These are phyloP conservation scores for Ophion obscuratus DNA, from an alignment of 2,888 invertebrate species.

Conservation along the genomic window DNA sequence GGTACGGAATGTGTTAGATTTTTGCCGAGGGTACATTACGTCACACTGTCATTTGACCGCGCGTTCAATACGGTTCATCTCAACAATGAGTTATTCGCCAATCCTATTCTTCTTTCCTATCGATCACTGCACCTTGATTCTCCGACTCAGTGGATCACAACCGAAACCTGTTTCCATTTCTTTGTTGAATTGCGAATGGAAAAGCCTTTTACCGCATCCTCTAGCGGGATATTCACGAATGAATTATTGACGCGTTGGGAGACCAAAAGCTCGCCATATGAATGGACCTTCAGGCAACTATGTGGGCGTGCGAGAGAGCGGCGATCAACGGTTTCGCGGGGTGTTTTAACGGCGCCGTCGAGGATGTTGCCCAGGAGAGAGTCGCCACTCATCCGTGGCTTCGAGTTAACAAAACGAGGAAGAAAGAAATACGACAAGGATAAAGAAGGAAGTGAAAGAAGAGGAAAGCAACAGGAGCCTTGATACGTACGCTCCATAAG, in stretches of 20 bases:
- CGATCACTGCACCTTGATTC: too few species aligned
- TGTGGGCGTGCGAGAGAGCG: constrained; percentile 38
- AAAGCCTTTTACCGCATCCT: neutral
- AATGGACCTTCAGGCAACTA: constrained; percentile 21
- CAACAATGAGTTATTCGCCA: neutral
- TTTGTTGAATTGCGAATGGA: neutral
- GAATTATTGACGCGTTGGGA: neutral
- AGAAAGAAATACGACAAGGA: neutral
- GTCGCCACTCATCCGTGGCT: constrained; percentile 32
- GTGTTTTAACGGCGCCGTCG: constrained; percentile 26
- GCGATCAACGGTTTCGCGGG: constrained; percentile 16
- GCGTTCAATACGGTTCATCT: too few species aligned
- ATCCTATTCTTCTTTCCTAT: too few species aligned
- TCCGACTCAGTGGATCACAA: neutral
- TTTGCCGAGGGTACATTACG: too few species aligned
- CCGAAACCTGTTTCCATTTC: neutral
- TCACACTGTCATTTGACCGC: too few species aligned
- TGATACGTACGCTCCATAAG: constrained; percentile 1
- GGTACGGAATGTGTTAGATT: too few species aligned
- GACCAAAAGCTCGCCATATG: neutral
- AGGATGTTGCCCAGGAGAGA: constrained; percentile 41
- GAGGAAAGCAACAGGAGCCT: constrained; percentile 32
- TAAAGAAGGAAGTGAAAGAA: constrained; percentile 26
- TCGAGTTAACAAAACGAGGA: constrained; percentile 29
- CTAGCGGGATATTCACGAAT: neutral